Percentiles rank a stretch among this genome's conserved stretches.
Conservation (phyloP, 1,140 invertebrate genomes). For the Brachionus calyciflorus region DNA sequence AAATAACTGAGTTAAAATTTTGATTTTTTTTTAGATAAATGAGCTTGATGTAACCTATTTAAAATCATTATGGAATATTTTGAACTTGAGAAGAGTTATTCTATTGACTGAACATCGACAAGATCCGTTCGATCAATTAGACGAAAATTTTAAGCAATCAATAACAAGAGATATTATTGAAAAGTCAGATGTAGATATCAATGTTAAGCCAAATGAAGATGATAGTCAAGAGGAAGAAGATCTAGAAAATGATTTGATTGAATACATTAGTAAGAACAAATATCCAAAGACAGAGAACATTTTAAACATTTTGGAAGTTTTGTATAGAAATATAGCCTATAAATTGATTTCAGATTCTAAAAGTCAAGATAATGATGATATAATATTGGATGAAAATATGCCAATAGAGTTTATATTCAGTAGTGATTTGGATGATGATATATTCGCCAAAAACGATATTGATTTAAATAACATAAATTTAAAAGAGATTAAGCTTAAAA, state of each 20-base stretch:
- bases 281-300: slow-evolving; percentile 8
- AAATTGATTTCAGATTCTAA: background rate
- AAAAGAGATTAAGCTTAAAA: slow-evolving; percentile 8
- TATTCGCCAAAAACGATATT: background rate
- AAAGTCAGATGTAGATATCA: too few species aligned
- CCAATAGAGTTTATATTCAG: background rate
- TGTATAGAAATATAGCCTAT: slow-evolving; percentile 10
- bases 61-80: slow-evolving; percentile 12
- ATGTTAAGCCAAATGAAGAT: background rate
- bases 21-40: slow-evolving; percentile 12
- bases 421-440: background rate
- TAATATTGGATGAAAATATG: background rate
- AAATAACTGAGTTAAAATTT: too few species aligned
- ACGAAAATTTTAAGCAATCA: background rate
- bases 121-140: slow-evolving; percentile 10
- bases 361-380: background rate
- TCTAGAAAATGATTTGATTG: background rate
- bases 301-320: background rate
- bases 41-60: slow-evolving; percentile 20
- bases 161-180: background rate
- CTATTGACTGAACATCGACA: slow-evolving; percentile 5
- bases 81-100: background rate
- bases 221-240: background rate
- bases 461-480: background rate
- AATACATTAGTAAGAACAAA: background rate